Evolutionary conservation across 2,888 invertebrate species (phyloP), one percentile per base, ranked within the genome.

Genomic region (Dynastes maya): DNA sequence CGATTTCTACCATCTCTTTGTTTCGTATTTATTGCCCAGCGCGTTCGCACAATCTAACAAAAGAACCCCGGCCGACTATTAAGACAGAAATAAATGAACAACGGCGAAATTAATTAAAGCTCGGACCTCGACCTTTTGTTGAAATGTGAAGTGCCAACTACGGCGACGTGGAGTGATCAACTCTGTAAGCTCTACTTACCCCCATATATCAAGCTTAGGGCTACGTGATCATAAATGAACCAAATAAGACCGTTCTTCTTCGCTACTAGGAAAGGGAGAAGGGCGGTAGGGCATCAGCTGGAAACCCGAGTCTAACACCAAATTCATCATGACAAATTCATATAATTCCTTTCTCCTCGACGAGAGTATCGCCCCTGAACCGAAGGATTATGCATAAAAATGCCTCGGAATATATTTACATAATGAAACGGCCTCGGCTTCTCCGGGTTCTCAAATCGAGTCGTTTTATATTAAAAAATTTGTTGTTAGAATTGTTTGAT

Each of bases 11-110:
- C 72, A 27, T 61, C 45, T 61, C 76, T 75, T 70, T 79, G 79
- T 76, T 79, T 79, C 79, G 65, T 76, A 79, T 76, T 79, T 79
- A 78, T 79, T 67, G 70, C 75, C 61, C 22, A 70, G 13, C 45
- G 45, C 45, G 45, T 2, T 45, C 45, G 51, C 61, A 58, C 67
- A 71, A 71, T 58, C 71, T 64, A 76, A 76, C 79, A 76, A 76
- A 79, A 79, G 76, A 79, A 76, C 76, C 37, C 68, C 68, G 51
- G 51, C 2, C 68, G 77, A 51, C 79, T 76, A 79, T 76, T 79
- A 79, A 79, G 79, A 77, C 77, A 81, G 74, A 77, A 81, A 80
- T 80, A 80, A 81, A 81, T 81, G 81, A 81, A 81, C 79, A 74
- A 70, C 77, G 78, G 55, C 76, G 70, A 81, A 80, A 80, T 81